phyloP scores from a whole-genome alignment of 2,888 invertebrate species.

The Nemapogon koenigi region DNA sequence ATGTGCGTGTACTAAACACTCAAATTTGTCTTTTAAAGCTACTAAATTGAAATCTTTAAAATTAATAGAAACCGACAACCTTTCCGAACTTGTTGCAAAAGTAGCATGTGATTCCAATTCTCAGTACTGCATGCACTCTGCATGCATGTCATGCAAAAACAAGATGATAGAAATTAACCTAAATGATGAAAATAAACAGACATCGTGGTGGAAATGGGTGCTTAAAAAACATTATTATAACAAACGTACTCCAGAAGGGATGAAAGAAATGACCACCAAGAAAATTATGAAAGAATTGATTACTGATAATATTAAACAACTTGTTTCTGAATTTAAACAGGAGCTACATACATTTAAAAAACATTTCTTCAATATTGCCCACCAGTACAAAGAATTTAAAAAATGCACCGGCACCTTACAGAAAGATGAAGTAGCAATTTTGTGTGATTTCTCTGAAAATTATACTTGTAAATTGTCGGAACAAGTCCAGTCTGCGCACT shows the following conservation, averaged over 20 bases:
- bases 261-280: background rate
- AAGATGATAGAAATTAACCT: background rate
- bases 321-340: background rate
- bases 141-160: background rate
- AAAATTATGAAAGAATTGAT: background rate
- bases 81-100: background rate
- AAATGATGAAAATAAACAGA: background rate
- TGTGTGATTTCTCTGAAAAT: background rate
- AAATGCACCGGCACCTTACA: background rate
- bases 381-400: background rate
- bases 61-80: background rate
- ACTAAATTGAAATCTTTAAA: background rate
- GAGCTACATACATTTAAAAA: background rate
- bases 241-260: background rate
- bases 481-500: background rate
- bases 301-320: background rate
- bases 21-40: background rate
- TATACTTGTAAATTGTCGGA: background rate
- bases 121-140: background rate
- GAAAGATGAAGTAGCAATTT: background rate
- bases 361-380: background rate
- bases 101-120: background rate
- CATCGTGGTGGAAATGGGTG: background rate
- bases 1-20: background rate
- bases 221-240: background rate